Evolutionary conservation across 1,140 invertebrate species (phyloP).

Genomic region (Brachionus sp.): DNA sequence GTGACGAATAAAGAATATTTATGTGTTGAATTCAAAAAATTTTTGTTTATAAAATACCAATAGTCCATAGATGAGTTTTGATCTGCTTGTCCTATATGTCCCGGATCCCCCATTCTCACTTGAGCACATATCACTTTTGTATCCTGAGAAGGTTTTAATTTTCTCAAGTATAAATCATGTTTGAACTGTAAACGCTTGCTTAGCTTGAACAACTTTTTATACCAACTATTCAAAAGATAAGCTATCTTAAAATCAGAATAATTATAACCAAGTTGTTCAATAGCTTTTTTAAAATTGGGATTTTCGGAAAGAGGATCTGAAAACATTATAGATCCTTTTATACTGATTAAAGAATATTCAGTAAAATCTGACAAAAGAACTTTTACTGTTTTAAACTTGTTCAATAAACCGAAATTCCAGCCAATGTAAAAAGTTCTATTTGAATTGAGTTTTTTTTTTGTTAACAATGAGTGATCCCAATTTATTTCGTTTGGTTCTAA

Average conservation of each 20-base stretch:
- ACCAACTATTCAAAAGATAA: background rate
- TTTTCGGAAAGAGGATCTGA: background rate
- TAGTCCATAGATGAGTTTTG: background rate
- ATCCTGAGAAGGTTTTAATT: background rate
- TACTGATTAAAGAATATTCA: background rate
- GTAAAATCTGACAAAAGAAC: background rate
- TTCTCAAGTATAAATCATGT: background rate
- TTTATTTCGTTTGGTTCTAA: background rate
- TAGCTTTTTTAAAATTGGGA: background rate
- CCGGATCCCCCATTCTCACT: conserved; percentile 31
- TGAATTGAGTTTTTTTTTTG: background rate
- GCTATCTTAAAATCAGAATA: background rate
- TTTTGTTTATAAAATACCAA: background rate
- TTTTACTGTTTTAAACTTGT: background rate
- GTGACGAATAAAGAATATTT: conserved; percentile 22
- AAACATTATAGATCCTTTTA: background rate
- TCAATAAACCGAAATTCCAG: background rate
- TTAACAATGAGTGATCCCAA: background rate
- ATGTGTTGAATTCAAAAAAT: background rate
- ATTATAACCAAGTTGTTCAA: background rate
- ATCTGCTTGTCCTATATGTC: conserved; percentile 6
- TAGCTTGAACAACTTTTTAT: background rate
- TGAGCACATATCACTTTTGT: conserved; percentile 26
- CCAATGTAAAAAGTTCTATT: background rate
- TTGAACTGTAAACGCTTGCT: background rate